phyloP scores from a whole-genome alignment of 2,113 vertebrate genomes.

The Pandion haliaetus region DNA sequence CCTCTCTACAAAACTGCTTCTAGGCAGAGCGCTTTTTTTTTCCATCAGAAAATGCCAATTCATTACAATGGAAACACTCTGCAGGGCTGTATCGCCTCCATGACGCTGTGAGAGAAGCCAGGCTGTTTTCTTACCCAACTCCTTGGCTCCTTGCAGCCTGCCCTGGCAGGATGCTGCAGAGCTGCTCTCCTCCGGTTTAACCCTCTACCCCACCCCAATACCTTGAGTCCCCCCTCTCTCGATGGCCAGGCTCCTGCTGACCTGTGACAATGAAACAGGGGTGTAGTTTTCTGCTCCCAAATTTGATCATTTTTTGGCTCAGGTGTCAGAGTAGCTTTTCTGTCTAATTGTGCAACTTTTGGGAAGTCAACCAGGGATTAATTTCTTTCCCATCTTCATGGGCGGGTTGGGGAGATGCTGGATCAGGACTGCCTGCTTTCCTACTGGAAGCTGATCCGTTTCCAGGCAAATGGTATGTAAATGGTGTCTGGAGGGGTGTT shows the following conservation, averaged over 20 bases:
- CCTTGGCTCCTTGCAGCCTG: neutral
- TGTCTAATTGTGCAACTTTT: neutral
- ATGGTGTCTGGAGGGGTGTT: neutral
- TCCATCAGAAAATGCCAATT: conserved; percentile 7
- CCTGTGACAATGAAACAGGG: neutral
- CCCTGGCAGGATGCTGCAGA: neutral
- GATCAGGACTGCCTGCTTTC: neutral
- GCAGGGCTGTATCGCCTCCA: neutral
- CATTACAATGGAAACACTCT: conserved; percentile 3
- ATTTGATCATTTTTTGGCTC: neutral
- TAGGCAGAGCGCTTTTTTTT: neutral
- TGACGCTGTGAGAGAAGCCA: neutral
- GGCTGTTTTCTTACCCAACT: conserved; percentile 14
- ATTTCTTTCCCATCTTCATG: neutral
- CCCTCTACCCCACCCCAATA: neutral
- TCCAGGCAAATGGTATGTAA: conserved; percentile 4
- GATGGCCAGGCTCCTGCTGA: neutral
- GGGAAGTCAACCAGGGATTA: neutral
- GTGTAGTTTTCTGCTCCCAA: neutral
- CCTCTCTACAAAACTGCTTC: neutral
- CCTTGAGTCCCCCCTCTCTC: neutral
- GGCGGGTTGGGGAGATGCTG: neutral
- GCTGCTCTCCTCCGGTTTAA: neutral
- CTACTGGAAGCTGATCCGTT: neutral
- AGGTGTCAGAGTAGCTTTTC: neutral